These are phyloP conservation scores for Endotricha flammealis DNA, from an alignment of 2,888 invertebrate genomes.

Conservation along the genomic window DNA sequence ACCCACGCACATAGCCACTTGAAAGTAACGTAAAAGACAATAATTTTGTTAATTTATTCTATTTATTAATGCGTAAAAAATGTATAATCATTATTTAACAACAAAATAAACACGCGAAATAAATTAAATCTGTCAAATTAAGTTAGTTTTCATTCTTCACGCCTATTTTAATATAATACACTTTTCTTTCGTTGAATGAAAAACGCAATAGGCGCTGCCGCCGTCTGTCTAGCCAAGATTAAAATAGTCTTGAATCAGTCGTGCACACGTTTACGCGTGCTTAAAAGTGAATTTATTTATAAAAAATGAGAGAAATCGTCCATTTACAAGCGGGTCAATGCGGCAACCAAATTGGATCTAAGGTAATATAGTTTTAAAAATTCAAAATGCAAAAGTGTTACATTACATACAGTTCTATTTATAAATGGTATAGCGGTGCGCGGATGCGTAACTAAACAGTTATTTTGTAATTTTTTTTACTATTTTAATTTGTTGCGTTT, in stretches of 20 bases:
- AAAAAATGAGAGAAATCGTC: conserved; percentile 92
- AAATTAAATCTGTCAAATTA: no score
- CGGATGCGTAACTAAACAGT: background rate
- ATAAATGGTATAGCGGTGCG: conserved; percentile 2
- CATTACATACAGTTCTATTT: conserved; percentile 21
- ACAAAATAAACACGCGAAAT: no score
- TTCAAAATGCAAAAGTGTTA: conserved; percentile 14
- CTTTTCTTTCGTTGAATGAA: no score
- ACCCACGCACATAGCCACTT: no score
- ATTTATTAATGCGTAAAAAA: no score
- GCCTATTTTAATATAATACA: no score
- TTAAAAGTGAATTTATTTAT: conserved; percentile 22
- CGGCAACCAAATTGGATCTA: conserved; percentile 95
- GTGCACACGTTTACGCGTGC: background rate
- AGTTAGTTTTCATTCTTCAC: no score
- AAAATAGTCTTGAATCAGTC: conserved; percentile 30
- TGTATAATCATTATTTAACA: no score
- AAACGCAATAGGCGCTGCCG: no score
- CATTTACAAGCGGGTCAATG: conserved; percentile 94
- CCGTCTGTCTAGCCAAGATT: conserved; percentile 18
- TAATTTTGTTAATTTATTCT: no score
- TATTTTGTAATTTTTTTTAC: background rate
- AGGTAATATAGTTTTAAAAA: conserved; percentile 73
- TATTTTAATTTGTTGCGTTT: background rate
- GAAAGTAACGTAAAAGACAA: no score